phyloP scores from a whole-genome alignment of 1,140 invertebrate species.

The Wasmannia auropunctata region DNA sequence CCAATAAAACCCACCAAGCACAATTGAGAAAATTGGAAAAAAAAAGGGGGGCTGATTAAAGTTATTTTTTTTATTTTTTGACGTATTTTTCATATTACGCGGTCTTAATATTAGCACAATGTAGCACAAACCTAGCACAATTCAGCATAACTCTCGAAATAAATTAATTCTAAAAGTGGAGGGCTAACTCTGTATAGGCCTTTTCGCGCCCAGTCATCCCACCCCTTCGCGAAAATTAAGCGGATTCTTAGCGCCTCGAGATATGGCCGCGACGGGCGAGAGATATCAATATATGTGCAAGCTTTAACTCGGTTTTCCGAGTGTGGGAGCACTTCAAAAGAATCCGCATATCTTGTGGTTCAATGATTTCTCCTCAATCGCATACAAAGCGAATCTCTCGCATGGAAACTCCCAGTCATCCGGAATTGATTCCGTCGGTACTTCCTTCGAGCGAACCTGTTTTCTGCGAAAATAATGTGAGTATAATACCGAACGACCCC shows the following conservation, averaged over 20 bases:
- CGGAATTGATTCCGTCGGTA: conserved; percentile 52
- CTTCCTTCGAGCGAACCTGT: conserved; percentile 22
- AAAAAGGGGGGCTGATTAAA: too few species aligned
- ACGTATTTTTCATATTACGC: too few species aligned
- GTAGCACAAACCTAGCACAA: too few species aligned
- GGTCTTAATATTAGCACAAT: too few species aligned
- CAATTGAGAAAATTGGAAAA: too few species aligned
- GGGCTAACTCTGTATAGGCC: too few species aligned
- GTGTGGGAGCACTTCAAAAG: conserved; percentile 26
- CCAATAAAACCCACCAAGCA: too few species aligned
- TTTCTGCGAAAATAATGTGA: conserved; percentile 28
- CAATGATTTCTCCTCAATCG: conserved; percentile 41
- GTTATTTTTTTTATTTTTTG: too few species aligned
- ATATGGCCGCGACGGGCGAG: not conserved
- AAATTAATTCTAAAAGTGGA: too few species aligned
- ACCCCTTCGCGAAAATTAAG: conserved; percentile 24
- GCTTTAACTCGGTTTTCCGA: conserved; percentile 18
- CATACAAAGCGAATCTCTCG: conserved; percentile 56
- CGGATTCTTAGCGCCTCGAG: conserved; percentile 6
- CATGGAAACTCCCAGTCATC: conserved; percentile 26
- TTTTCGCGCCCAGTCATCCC: too few species aligned
- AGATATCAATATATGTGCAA: conserved; percentile 2
- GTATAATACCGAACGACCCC: conserved; percentile 45
- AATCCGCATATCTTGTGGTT: conserved; percentile 37
- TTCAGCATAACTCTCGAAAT: too few species aligned